Evolutionary conservation across 2,113 vertebrate genomes (phyloP).

Genomic region (Machaerirhynchus nigripectus): DNA sequence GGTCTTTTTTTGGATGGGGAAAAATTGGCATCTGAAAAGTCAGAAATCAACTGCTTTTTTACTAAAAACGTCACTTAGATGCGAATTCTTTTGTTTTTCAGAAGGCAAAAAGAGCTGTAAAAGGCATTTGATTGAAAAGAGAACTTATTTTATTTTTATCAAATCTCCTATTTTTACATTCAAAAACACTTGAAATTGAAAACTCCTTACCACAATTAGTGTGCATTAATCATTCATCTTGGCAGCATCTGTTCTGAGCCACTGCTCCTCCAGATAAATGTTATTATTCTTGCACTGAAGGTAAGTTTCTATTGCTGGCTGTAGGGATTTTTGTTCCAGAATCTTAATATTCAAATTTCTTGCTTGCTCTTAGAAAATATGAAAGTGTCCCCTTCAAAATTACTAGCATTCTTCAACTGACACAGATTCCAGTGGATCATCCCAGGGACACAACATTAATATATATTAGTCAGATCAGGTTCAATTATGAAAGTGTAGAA

Average conservation of each 20-base stretch:
- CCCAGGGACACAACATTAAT: background rate
- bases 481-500: background rate
- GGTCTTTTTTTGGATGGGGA: background rate
- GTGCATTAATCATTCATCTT: constrained; percentile 50
- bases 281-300: constrained; percentile 13
- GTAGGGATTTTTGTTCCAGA: background rate
- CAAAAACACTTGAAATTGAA: background rate
- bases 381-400: background rate
- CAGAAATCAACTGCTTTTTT: background rate
- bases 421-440: background rate
- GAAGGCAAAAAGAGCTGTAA: background rate
- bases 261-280: background rate
- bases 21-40: background rate
- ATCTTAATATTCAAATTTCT: background rate
- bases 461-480: background rate
- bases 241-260: constrained; percentile 14
- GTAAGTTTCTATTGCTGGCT: background rate
- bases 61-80: background rate
- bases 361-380: background rate
- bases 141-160: background rate
- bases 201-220: constrained; percentile 26
- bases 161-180: background rate
- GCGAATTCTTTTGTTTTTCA: background rate
- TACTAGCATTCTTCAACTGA: background rate
- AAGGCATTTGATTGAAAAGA: background rate